Evolutionary conservation across 2,113 vertebrate species (phyloP).

Genomic region (Collichthys lucidus): DNA sequence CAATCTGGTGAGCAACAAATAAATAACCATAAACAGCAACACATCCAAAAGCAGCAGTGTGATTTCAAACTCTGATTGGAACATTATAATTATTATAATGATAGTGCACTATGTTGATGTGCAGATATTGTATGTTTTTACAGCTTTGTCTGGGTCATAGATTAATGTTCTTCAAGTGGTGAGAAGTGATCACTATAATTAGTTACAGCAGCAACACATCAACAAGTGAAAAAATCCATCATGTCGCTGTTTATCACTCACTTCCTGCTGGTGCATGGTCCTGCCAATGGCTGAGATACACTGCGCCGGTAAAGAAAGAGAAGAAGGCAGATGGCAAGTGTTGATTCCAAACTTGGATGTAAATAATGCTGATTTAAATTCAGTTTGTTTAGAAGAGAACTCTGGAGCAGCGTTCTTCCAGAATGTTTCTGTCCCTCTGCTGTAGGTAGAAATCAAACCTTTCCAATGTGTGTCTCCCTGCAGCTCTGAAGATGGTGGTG

Average conservation of each 20-base stretch:
- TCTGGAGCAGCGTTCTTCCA: background rate
- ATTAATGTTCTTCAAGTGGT: background rate
- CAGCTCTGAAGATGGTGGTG: conserved; percentile 90
- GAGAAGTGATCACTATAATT: background rate
- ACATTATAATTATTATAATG: background rate
- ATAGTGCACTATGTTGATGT: background rate
- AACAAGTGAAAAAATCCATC: background rate
- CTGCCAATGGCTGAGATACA: background rate
- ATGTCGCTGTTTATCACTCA: background rate
- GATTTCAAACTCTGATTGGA: conserved; percentile 3
- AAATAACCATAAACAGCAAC: background rate
- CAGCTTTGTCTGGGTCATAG: background rate
- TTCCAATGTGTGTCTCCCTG: conserved; percentile 43
- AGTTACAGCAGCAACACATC: background rate
- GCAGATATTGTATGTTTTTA: background rate
- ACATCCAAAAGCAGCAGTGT: background rate
- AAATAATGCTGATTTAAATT: too few species aligned
- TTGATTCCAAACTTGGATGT: background rate
- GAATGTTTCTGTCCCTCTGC: background rate
- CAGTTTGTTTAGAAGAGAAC: too few species aligned
- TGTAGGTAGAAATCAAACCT: background rate
- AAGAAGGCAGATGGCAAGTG: background rate
- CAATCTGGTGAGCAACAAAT: too few species aligned
- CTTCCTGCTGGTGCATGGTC: background rate
- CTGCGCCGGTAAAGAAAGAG: background rate